Conservation (phyloP, 2,797 vertebrate genomes). For the Gymnoscopelus microlampas region DNA sequence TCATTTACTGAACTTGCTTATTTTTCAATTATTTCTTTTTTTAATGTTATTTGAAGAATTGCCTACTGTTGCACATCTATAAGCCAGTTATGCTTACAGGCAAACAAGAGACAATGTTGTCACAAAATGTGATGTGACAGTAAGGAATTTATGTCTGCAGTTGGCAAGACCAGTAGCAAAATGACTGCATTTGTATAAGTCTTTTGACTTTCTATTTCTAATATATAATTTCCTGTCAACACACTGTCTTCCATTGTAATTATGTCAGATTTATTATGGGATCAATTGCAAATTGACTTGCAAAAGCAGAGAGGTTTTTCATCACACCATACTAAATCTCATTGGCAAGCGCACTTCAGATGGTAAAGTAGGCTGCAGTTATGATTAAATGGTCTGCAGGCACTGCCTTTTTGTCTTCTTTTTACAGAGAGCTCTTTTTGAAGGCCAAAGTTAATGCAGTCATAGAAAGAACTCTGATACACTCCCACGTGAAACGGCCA, state of each 20-base stretch:
- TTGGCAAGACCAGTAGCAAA: conserved; percentile 46
- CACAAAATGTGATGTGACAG: conserved; percentile 57
- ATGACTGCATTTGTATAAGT: conserved; percentile 37
- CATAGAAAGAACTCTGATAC: conserved; percentile 75
- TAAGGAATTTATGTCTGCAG: conserved; percentile 45
- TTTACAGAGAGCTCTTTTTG: conserved; percentile 70
- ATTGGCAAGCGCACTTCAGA: conserved; percentile 74
- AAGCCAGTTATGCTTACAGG: conserved; percentile 44
- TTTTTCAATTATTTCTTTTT: conserved; percentile 71
- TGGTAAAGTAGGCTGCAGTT: conserved; percentile 72
- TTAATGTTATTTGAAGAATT: conserved; percentile 63
- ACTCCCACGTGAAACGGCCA: conserved; percentile 76
- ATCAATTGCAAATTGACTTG: conserved; percentile 48
- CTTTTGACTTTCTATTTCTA: conserved; percentile 31
- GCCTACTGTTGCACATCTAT: conserved; percentile 62
- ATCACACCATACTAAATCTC: conserved; percentile 62
- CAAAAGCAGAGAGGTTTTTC: conserved; percentile 58
- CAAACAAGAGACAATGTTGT: conserved; percentile 45
- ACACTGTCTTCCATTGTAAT: conserved; percentile 38
- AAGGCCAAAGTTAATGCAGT: conserved; percentile 81
- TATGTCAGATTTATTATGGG: conserved; percentile 57
- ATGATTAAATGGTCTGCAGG: conserved; percentile 75
- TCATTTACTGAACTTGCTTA: conserved; percentile 77
- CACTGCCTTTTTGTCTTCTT: conserved; percentile 67
- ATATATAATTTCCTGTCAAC: conserved; percentile 14